These are phyloP conservation scores for Monopterus albus DNA, from an alignment of 2,113 vertebrate species.

Conservation along the genomic window DNA sequence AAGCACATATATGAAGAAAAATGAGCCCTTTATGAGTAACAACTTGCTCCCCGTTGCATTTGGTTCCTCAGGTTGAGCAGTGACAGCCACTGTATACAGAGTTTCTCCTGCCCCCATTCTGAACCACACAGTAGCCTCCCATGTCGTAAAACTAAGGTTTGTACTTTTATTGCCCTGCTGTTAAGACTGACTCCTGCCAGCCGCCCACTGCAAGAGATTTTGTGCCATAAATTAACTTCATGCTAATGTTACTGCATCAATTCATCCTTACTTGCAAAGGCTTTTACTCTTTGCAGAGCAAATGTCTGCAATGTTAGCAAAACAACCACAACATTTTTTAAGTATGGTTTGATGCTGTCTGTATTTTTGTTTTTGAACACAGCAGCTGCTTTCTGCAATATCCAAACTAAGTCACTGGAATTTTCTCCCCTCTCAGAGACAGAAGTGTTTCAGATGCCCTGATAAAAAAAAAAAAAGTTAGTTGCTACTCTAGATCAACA, in stretches of 20 bases:
- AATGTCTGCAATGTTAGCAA: background rate
- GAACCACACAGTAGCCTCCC: background rate
- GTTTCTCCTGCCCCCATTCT: background rate
- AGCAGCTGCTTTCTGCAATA: background rate
- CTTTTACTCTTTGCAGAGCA: no score
- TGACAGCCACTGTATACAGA: background rate
- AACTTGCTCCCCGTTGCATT: background rate
- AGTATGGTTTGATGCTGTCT: background rate
- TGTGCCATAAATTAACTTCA: no score
- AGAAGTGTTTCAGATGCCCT: background rate
- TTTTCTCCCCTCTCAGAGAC: no score
- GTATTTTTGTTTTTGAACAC: background rate
- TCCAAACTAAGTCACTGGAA: background rate
- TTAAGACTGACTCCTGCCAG: background rate
- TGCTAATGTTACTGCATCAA: no score
- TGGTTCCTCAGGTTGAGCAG: no score
- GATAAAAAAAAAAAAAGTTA: background rate
- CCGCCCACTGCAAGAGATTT: no score
- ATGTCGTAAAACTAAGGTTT: no score
- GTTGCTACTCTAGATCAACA: no score
- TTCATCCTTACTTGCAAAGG: no score
- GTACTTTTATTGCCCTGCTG: background rate
- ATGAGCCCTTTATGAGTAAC: conserved; percentile 7
- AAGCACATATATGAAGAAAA: background rate
- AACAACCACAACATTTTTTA: background rate